A percentile compares a stretch with the other conserved stretches of the same genome.
Conservation (phyloP, 2,888 invertebrate species). For the Brachynemurus nebulosus region DNA sequence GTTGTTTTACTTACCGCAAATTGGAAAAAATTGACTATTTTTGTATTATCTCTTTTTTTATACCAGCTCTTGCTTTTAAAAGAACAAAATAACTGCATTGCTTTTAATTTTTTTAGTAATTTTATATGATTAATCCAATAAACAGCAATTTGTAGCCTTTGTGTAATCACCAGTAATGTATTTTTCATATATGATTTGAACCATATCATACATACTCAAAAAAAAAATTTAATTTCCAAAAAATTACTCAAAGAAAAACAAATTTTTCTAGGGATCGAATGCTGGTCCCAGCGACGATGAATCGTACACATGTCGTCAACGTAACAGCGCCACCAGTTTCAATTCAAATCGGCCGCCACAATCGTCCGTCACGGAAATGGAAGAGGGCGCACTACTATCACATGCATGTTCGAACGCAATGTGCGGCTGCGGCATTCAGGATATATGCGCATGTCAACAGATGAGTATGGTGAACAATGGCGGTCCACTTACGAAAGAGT, state of each 20-base stretch:
- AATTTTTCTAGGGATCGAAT: conserved; percentile 36
- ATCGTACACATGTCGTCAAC: conserved; percentile 68
- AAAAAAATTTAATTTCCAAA: neutral
- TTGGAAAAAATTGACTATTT: no score
- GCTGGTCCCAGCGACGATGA: conserved; percentile 67
- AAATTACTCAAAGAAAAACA: no score
- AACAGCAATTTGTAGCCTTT: neutral
- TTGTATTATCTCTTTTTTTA: no score
- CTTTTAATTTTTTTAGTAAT: no score
- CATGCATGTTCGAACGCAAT: conserved; percentile 4
- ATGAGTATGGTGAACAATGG: conserved; percentile 6
- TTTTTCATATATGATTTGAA: neutral
- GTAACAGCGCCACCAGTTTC: conserved; percentile 48
- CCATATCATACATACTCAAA: neutral
- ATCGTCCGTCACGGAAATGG: conserved; percentile 36
- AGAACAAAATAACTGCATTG: no score
- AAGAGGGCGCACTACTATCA: conserved; percentile 33
- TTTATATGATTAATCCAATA: no score
- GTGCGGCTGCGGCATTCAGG: conserved; percentile 1
- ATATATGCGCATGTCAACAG: no score
- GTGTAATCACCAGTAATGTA: neutral
- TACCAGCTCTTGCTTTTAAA: no score
- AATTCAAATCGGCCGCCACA: conserved; percentile 21
- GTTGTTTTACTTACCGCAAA: no score
- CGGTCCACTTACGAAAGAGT: conserved; percentile 17